These are phyloP conservation scores for Percopsis transmontana DNA, from an alignment of 2,113 vertebrate species.

Conservation along the genomic window DNA sequence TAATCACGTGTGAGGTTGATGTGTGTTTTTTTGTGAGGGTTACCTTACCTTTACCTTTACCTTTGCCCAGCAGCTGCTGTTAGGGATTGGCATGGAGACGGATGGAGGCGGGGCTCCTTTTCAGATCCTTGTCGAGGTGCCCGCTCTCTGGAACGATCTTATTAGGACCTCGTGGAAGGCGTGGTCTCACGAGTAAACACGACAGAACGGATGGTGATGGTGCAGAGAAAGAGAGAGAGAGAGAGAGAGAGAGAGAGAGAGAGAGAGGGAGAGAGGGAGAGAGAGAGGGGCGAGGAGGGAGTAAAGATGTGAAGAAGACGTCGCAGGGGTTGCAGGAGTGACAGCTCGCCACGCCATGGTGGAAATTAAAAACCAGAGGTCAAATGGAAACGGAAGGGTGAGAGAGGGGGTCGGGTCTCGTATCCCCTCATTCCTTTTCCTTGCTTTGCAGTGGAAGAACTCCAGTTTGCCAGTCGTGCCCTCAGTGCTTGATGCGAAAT, in stretches of 20 bases:
- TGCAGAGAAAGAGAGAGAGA: conserved; percentile 23
- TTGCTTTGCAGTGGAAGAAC: conserved; percentile 39
- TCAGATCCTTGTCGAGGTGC: too few species aligned
- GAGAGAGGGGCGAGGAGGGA: conserved; percentile 11
- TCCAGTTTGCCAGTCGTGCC: conserved; percentile 56
- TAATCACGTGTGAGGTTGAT: too few species aligned
- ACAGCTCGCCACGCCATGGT: conserved; percentile 41
- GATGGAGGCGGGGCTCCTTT: background rate
- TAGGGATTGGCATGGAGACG: too few species aligned
- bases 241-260: conserved; percentile 32
- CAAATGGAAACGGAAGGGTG: conserved; percentile 37
- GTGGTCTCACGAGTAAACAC: background rate
- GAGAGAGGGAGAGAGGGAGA: conserved; percentile 34
- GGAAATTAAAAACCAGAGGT: conserved; percentile 61
- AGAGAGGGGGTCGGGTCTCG: conserved; percentile 27
- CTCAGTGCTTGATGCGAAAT: conserved; percentile 44
- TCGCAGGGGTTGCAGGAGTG: conserved; percentile 44
- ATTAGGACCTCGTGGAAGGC: too few species aligned
- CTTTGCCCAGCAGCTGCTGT: too few species aligned
- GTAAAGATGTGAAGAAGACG: background rate
- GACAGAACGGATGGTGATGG: background rate
- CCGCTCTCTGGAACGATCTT: too few species aligned
- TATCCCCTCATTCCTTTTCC: background rate
- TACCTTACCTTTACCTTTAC: too few species aligned
- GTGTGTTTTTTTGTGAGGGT: too few species aligned